Evolutionary conservation across 1,140 invertebrate genomes (phyloP), one percentile per base, ranked within the genome.

Genomic region (Pseudomyrmex flavicornis): DNA sequence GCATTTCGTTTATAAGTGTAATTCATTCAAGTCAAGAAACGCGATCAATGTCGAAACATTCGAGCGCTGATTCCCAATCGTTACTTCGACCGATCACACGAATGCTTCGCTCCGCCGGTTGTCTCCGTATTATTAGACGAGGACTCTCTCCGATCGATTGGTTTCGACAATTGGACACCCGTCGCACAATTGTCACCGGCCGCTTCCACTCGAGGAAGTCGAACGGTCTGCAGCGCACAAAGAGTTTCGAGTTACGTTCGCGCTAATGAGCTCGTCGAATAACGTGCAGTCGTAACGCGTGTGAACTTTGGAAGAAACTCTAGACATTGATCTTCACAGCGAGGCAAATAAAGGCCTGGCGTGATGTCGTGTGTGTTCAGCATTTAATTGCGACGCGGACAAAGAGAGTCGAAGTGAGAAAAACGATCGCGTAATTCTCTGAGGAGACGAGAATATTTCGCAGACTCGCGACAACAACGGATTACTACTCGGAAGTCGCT

Each of bases 301-400:
- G 10, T 50, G 22, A 68, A 77, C 62, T 68, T 68, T 77, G 13
- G 9, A 20, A 56, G 48, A 76, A 52, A 66, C 62, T 63, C 15
- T 48, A 22, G 26, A 66, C 62, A 20, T 44, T 66, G 46, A 77
- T 68, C 26, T 12, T 46, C 26, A 77, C 15, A 4, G 10, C 54
- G 17, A 17, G 22, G 35, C n/a, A 20, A 54, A 26, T 48, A 75
- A 26, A 26, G 54, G 13, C 10, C 54, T 15, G 12, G 15, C 12
- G n/a, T 7, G 15, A 58, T 15, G 15, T 35, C 35, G 35, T 35
- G 15, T 35, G 15, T 52, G 13, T 22, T 48, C 46, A 26, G 7
- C 59, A n/a, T 35, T 13, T 52, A 75, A 7, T 35, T 2, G 26
- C 54, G 46, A 73, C 17, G 35, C 35, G 26, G 15, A 17, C 35